These are phyloP conservation scores for Noctilio leporinus DNA, from an alignment of 2,113 vertebrate genomes.

Conservation along the genomic window DNA sequence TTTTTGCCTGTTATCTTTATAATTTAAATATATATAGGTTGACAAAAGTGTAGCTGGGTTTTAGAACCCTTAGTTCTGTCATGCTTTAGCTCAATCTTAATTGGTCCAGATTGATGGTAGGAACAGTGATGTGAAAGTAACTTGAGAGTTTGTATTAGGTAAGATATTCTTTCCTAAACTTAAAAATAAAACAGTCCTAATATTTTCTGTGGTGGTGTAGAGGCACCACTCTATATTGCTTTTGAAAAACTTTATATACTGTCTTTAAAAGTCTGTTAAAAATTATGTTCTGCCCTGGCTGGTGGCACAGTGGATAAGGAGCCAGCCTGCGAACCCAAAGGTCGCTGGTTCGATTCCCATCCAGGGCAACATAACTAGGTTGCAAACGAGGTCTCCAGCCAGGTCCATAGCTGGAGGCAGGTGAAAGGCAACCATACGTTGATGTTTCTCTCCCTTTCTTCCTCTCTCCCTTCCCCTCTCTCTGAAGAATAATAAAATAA, in stretches of 20 bases:
- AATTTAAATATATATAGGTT: neutral
- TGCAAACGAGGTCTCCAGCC: too few species aligned
- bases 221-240: neutral
- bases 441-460: too few species aligned
- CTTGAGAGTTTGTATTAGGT: neutral
- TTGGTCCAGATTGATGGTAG: neutral
- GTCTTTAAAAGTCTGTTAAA: slow-evolving; percentile 32
- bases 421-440: too few species aligned
- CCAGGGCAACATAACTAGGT: too few species aligned
- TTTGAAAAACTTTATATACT: neutral
- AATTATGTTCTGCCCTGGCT: slow-evolving; percentile 10
- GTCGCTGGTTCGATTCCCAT: too few species aligned
- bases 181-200: too few species aligned
- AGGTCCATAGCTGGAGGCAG: too few species aligned
- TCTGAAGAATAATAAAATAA: too few species aligned
- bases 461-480: too few species aligned
- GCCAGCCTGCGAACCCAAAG: too few species aligned
- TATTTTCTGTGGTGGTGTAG: neutral
- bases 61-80: neutral
- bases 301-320: too few species aligned
- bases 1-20: neutral
- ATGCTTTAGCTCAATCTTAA: neutral
- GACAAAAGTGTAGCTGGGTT: neutral
- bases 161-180: neutral
- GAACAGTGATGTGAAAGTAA: neutral